These are phyloP conservation scores for Pica pica DNA, from an alignment of 2,113 vertebrate genomes.

Conservation along the genomic window DNA sequence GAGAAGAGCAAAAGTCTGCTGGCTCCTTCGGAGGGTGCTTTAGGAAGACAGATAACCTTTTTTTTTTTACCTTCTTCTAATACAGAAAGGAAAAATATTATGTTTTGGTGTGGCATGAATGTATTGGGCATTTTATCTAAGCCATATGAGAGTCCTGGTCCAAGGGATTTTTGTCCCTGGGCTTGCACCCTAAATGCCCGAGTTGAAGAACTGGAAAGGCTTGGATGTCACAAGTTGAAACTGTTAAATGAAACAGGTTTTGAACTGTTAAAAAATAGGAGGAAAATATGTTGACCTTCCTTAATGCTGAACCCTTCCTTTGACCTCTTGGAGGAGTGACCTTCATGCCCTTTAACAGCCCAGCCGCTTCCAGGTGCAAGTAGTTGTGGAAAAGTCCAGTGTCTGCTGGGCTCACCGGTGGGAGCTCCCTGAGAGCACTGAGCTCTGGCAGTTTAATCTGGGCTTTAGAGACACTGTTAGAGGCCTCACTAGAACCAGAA, in stretches of 20 bases:
- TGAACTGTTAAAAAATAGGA: not conserved
- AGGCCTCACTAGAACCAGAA: not conserved
- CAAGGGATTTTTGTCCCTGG: not conserved
- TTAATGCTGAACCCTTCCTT: not conserved
- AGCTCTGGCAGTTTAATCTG: not conserved
- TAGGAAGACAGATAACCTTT: not conserved
- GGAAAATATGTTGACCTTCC: not conserved
- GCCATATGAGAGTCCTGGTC: not conserved
- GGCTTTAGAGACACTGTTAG: not conserved
- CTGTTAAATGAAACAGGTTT: not conserved
- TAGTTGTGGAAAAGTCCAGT: fast-evolving
- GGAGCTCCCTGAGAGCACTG: not conserved
- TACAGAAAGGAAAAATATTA: not conserved
- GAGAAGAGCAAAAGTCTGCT: not conserved
- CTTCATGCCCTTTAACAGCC: not conserved
- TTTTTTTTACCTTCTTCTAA: not conserved
- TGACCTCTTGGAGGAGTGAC: not conserved
- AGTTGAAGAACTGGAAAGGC: not conserved
- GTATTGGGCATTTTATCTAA: not conserved
- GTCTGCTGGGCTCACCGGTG: not conserved
- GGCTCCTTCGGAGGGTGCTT: not conserved
- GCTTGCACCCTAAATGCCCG: no score
- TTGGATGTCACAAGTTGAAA: not conserved
- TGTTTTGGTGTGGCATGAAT: not conserved
- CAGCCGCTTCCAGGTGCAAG: not conserved